A percentile compares a stretch with the other conserved stretches of the same genome.
phyloP scores from a whole-genome alignment of 2,888 invertebrate species.

The Noctua comes region DNA sequence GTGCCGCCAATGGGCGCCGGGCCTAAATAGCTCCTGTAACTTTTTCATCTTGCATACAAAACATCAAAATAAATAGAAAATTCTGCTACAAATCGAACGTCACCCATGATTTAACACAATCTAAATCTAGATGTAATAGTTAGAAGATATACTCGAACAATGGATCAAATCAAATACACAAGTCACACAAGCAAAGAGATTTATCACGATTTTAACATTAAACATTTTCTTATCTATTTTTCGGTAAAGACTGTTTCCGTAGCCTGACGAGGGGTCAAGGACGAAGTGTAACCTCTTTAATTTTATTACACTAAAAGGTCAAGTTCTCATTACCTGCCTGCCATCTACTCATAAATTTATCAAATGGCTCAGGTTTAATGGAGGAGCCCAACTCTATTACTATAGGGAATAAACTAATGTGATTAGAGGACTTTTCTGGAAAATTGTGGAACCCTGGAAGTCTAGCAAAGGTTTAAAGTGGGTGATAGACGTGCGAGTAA shows the following conservation, averaged over 20 bases:
- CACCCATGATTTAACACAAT: conserved; percentile 29
- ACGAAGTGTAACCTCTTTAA: conserved; percentile 57
- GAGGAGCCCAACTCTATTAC: conserved; percentile 1
- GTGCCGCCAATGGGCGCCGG: too few relatives aligned
- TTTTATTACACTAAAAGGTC: conserved; percentile 72
- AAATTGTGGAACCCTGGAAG: not conserved
- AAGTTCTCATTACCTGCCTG: conserved; percentile 64
- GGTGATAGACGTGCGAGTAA: too few relatives aligned
- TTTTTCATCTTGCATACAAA: conserved; percentile 20
- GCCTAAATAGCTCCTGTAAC: not conserved
- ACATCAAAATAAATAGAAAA: conserved; percentile 34
- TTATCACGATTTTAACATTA: conserved; percentile 62
- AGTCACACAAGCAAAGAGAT: conserved; percentile 38
- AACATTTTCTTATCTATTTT: conserved; percentile 51
- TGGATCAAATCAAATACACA: conserved; percentile 39
- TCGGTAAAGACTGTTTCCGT: conserved; percentile 43
- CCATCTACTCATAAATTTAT: conserved; percentile 38
- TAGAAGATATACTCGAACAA: conserved; percentile 23
- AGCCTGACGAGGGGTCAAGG: conserved; percentile 51
- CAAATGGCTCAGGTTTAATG: conserved; percentile 35
- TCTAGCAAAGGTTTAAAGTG: not conserved
- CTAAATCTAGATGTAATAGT: conserved; percentile 16
- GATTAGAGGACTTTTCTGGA: not conserved
- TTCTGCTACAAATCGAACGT: conserved; percentile 7
- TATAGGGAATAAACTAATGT: not conserved